Base-by-base conservation (phyloP, 2,797 vertebrate species). In the Phataginus tricuspis region DNA sequence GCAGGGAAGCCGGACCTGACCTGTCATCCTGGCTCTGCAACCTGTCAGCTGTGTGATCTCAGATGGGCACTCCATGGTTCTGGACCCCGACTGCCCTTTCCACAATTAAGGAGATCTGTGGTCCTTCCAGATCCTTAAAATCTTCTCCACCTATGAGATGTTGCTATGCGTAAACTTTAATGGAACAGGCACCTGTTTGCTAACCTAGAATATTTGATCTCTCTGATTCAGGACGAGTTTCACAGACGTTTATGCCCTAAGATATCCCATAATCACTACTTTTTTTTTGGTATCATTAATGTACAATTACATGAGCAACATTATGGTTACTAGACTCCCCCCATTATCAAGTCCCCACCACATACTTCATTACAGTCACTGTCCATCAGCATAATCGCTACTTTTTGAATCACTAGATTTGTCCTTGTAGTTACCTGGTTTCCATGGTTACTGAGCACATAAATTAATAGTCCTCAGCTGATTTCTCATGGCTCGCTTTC, bases 361-460 rank as follows among this genome's bases (percentile, higher is more conserved):
- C 39, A 39, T 39, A 39, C 39, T 7, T 39, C 39, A 39, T 39
- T 39, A 39, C 39, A 39, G 39, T 39, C 39, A 39, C 39, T 39
- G 39, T 39, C 39, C 39, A 39, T 39, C 39, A 39, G 39, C 7
- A 55, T 25, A 13, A 6, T 78, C 80, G 45, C 19, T 68, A 23
- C 83, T 72, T 95, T 86, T 63, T 78, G 68, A 89, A 59, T 86
- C 27, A n/a, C 57, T 72, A 42, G 23, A 68, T 80, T 55, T 84
- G 66, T n/a, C 53, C 83, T 79, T 71, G 72, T 34, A 42, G n/a
- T 34, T 5, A 42, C 49, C 61, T 63, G 13, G 25, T 66, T 89
- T 86, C 82, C 45, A 42, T 31, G 79, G 23, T 5, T 51, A 63
- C 1, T 42, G n/a, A 95, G 57, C 64, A 69, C 51, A 3, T 61